phyloP scores from a whole-genome alignment of 2,888 invertebrate genomes.

The Cheilosia grossa region DNA sequence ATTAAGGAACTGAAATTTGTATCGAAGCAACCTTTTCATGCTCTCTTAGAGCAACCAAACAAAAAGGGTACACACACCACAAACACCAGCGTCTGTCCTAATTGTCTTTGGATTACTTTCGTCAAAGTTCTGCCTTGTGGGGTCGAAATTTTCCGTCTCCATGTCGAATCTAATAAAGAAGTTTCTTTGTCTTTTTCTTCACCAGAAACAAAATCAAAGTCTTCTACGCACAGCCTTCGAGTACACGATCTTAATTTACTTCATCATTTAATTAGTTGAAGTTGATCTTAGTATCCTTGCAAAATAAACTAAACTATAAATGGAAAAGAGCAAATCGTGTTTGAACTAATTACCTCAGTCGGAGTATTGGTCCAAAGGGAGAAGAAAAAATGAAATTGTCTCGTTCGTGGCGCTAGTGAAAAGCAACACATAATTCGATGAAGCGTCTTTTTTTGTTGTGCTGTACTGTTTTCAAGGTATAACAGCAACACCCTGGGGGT shows the following conservation, averaged over 20 bases:
- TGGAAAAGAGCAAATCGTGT: constrained; percentile 38
- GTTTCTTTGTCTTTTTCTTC: neutral
- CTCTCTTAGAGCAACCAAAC: neutral
- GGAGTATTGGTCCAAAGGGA: neutral
- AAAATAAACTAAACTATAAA: neutral
- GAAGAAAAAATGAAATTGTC: constrained; percentile 28
- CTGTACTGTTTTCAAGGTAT: constrained; percentile 6
- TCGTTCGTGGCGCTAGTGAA: constrained; percentile 17
- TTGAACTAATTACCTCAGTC: constrained; percentile 37
- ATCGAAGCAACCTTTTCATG: neutral
- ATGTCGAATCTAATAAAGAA: constrained; percentile 27
- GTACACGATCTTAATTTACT: constrained; percentile 36
- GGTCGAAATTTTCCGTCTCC: neutral
- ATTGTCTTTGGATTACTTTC: constrained; percentile 21
- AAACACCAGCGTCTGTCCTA: constrained; percentile 8
- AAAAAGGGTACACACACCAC: neutral
- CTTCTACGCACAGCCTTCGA: constrained; percentile 6
- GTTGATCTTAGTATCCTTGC: constrained; percentile 29
- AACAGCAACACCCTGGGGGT: constrained; percentile 9
- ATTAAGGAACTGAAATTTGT: neutral
- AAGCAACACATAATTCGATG: constrained; percentile 43
- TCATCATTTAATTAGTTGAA: constrained; percentile 56
- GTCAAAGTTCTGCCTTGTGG: constrained; percentile 5
- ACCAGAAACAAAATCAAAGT: neutral
- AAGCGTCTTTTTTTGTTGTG: constrained; percentile 5